A percentile compares a stretch with the other conserved stretches of the same genome.
phyloP scores from a whole-genome alignment of 2,888 invertebrate genomes.

The Drosophila colorata region DNA sequence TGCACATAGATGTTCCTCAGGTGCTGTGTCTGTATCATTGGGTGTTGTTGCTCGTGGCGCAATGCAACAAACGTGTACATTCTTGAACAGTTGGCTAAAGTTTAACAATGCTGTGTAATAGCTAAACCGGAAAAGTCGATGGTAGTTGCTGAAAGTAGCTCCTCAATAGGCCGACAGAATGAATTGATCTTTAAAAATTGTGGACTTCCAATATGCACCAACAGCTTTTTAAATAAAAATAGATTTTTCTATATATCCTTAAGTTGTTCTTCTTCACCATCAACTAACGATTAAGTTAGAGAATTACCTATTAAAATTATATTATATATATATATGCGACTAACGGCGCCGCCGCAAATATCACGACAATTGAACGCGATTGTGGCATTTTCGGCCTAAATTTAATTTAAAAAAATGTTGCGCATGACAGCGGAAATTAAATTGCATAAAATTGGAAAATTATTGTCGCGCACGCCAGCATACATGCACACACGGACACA shows the following conservation, averaged over 20 bases:
- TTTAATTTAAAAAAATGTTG: slow-evolving; percentile 39
- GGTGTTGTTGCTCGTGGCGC: slow-evolving; percentile 20
- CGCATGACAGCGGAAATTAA: slow-evolving; percentile 71
- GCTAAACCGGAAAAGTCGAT: slow-evolving; percentile 3
- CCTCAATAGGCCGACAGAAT: neutral
- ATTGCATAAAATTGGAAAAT: slow-evolving; percentile 81
- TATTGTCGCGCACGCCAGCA: slow-evolving; percentile 63
- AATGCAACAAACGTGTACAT: slow-evolving; percentile 43
- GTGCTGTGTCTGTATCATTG: slow-evolving; percentile 9
- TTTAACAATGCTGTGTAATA: slow-evolving; percentile 1
- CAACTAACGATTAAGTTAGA: slow-evolving; percentile 52
- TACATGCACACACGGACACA: slow-evolving; percentile 12
- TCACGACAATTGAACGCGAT: slow-evolving; percentile 53
- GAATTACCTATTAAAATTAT: slow-evolving; percentile 40
- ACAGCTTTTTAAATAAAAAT: too few species aligned
- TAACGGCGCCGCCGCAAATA: slow-evolving; percentile 38
- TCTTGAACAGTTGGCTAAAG: slow-evolving; percentile 31
- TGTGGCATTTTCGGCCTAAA: slow-evolving; percentile 42
- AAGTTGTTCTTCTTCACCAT: neutral
- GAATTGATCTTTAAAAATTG: too few species aligned
- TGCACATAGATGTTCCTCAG: slow-evolving; percentile 20
- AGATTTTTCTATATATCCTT: too few species aligned
- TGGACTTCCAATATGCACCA: too few species aligned
- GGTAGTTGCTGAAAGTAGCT: neutral
- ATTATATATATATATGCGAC: too few species aligned